Conservation (phyloP, 2,113 vertebrate genomes). For the Turnix velox region DNA sequence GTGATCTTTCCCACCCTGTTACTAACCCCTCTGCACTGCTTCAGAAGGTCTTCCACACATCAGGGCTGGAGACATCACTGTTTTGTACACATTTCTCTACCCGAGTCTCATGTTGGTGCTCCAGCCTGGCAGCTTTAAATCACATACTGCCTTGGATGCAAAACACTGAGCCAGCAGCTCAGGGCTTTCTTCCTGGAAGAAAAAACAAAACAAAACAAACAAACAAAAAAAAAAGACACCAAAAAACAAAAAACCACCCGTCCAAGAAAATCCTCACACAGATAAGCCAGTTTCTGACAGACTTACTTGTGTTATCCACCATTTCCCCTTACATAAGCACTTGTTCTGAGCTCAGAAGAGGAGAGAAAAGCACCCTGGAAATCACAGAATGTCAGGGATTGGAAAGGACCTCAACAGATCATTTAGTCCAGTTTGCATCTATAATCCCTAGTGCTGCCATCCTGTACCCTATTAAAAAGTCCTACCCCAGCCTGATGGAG, state of each 20-base stretch:
- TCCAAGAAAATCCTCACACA: neutral
- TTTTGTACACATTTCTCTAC: constrained; percentile 51
- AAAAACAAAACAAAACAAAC: too few relatives aligned
- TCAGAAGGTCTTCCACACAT: constrained; percentile 52
- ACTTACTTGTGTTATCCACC: neutral
- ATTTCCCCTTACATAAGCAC: neutral
- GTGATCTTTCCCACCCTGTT: constrained; percentile 74
- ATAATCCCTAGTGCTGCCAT: too few relatives aligned
- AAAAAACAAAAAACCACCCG: too few relatives aligned
- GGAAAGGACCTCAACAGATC: too few relatives aligned
- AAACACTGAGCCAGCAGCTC: neutral
- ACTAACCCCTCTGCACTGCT: constrained; percentile 61
- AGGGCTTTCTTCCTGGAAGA: neutral
- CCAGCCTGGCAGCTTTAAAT: constrained; percentile 36
- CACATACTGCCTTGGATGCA: neutral
- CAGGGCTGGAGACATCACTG: constrained; percentile 35
- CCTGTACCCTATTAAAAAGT: too few relatives aligned
- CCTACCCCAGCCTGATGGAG: too few relatives aligned
- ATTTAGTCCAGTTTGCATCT: too few relatives aligned
- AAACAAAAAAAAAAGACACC: too few relatives aligned
- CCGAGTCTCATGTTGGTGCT: neutral
- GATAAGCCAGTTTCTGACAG: neutral
- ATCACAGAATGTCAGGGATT: too few relatives aligned
- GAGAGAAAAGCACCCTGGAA: neutral
- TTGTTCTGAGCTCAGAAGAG: neutral